A percentile compares a stretch with the other conserved stretches of the same genome.
These are phyloP conservation scores for Gopherus evgoodei DNA, from an alignment of 2,113 vertebrate species.

Conservation along the genomic window DNA sequence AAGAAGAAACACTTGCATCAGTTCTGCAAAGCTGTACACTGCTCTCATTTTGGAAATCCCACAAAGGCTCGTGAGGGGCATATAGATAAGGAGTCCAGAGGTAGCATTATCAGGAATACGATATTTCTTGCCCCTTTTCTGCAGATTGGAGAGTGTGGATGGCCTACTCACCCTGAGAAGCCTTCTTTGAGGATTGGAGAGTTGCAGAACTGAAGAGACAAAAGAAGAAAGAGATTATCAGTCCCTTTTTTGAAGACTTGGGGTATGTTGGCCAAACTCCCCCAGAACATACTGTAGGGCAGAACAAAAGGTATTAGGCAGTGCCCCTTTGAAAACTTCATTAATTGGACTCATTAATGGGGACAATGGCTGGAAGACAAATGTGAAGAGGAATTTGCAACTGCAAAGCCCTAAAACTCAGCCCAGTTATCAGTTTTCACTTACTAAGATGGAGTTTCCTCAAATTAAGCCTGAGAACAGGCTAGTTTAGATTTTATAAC, in stretches of 20 bases:
- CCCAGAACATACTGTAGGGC: background rate
- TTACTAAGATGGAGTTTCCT: background rate
- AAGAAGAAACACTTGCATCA: constrained; percentile 2
- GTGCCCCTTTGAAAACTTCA: background rate
- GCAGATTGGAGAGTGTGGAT: background rate
- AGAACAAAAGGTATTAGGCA: background rate
- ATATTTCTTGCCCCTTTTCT: background rate
- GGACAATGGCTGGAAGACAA: background rate
- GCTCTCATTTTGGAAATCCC: background rate
- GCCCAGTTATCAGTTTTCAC: background rate
- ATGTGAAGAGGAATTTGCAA: background rate
- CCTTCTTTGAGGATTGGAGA: background rate
- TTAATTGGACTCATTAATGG: background rate
- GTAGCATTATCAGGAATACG: background rate
- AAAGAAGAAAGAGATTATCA: background rate
- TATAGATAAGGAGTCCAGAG: fast-evolving
- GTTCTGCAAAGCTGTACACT: background rate
- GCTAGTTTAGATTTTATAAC: background rate
- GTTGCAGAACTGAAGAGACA: background rate
- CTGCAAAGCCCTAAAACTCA: background rate
- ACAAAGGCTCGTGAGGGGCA: fast-evolving
- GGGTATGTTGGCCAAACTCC: background rate
- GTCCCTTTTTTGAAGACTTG: background rate
- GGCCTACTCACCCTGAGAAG: background rate
- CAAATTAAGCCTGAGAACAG: background rate